Evolutionary conservation across 2,888 invertebrate genomes (phyloP).

Genomic region (Pegoplata infirma): DNA sequence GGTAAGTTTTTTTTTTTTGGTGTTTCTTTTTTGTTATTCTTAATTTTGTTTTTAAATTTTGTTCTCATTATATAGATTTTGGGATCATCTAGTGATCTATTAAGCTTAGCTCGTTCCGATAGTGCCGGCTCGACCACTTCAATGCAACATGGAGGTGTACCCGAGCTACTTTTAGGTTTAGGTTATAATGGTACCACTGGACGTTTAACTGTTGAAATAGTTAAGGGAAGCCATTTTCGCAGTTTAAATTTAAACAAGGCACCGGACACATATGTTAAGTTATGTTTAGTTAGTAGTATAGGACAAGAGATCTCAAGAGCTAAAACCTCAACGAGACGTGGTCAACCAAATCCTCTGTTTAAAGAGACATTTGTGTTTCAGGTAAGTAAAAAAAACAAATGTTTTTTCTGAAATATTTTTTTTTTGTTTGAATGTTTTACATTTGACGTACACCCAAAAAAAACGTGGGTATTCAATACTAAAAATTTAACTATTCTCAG

Average conservation of each 20-base stretch:
- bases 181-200: constrained; percentile 97
- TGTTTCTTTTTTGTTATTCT: not conserved
- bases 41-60: not conserved
- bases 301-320: constrained; percentile 95
- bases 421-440: too few species aligned
- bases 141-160: constrained; percentile 92
- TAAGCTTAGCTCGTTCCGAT: constrained; percentile 93
- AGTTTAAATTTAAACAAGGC: constrained; percentile 88
- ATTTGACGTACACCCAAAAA: too few species aligned
- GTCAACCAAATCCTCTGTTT: constrained; percentile 96
- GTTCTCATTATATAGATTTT: constrained; percentile 75
- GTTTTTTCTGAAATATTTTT: too few species aligned
- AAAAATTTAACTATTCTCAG: too few species aligned
- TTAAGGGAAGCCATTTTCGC: constrained; percentile 84
- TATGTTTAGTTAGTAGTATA: constrained; percentile 93
- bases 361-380: constrained; percentile 98
- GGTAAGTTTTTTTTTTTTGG: constrained; percentile 77
- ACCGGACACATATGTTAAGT: constrained; percentile 95
- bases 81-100: constrained; percentile 82
- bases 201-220: constrained; percentile 92
- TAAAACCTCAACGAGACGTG: constrained; percentile 93
- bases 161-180: constrained; percentile 91
- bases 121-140: constrained; percentile 96
- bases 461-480: too few species aligned
- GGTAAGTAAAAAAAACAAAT: constrained; percentile 78